Evolutionary conservation across 2,113 vertebrate genomes (phyloP).

Genomic region (Hydrochoerus hydrochaeris): DNA sequence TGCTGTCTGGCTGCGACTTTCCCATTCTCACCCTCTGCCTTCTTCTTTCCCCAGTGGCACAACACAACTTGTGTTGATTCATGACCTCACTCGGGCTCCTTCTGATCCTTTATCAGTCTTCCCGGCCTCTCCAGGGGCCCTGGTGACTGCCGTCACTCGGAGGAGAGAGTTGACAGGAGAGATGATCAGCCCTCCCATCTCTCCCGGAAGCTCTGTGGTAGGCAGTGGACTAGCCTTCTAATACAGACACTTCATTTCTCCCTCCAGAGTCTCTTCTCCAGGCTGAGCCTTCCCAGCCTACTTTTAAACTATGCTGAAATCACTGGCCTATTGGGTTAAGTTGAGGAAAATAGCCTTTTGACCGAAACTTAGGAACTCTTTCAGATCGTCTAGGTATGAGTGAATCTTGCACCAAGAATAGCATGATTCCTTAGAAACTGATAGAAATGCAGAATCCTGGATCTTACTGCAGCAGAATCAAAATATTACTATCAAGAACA

Average conservation of each 20-base stretch:
- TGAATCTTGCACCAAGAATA: background rate
- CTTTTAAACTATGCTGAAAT: background rate
- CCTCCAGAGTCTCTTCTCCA: conserved; percentile 1
- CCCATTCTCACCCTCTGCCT: background rate
- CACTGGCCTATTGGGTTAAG: background rate
- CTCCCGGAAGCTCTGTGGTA: background rate
- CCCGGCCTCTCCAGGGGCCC: background rate
- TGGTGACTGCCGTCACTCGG: background rate
- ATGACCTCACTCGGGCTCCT: background rate
- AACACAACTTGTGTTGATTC: background rate
- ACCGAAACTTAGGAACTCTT: background rate
- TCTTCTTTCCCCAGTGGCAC: background rate
- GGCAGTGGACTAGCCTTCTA: conserved; percentile 20
- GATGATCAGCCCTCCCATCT: background rate
- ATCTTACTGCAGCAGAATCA: background rate
- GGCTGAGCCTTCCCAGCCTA: background rate
- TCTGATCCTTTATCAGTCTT: conserved; percentile 15
- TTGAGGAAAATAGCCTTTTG: background rate
- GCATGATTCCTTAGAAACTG: background rate
- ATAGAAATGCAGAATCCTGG: background rate
- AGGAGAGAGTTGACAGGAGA: background rate
- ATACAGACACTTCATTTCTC: conserved; percentile 53
- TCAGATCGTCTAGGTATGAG: background rate
- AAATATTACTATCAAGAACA: background rate
- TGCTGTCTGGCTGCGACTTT: background rate